Evolutionary conservation across 2,797 vertebrate genomes (phyloP).

Genomic region (Pygocentrus nattereri): DNA sequence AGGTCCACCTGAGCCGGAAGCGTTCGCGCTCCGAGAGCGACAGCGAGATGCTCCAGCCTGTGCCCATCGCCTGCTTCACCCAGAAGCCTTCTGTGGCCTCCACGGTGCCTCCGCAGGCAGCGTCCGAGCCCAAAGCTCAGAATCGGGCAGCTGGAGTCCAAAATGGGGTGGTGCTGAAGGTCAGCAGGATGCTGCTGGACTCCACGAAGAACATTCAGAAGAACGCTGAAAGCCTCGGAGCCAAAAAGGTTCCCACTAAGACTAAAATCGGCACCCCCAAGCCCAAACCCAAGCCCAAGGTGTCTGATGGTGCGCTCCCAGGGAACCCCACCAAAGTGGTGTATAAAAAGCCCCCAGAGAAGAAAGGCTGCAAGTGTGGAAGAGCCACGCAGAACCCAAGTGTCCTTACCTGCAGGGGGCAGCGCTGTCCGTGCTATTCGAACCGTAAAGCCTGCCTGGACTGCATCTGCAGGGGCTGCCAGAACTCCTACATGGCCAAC

Average conservation of each 20-base stretch:
- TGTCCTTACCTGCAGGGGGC: conserved; percentile 98
- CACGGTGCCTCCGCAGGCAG: conserved; percentile 80
- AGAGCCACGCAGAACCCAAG: conserved; percentile 98
- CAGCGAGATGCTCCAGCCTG: conserved; percentile 93
- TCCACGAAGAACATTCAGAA: conserved; percentile 92
- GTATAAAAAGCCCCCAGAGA: conserved; percentile 97
- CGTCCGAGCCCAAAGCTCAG: conserved; percentile 81
- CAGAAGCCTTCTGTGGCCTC: conserved; percentile 83
- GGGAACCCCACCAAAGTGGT: conserved; percentile 93
- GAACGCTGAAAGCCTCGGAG: conserved; percentile 84
- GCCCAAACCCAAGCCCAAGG: conserved; percentile 87
- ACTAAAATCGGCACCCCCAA: conserved; percentile 90
- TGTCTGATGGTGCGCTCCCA: conserved; percentile 83
- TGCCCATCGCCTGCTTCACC: conserved; percentile 92
- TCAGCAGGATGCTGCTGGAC: conserved; percentile 89
- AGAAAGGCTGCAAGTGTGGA: conserved; percentile 98
- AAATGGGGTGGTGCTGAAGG: conserved; percentile 90
- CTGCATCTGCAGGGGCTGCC: conserved; percentile 98
- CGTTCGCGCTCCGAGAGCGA: conserved; percentile 94
- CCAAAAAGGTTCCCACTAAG: conserved; percentile 94
- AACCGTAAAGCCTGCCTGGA: conserved; percentile 99
- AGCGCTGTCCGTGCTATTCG: conserved; percentile 98
- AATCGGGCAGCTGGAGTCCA: conserved; percentile 82
- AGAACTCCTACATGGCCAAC: conserved; percentile 99
- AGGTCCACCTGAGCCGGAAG: conserved; percentile 90